These are phyloP conservation scores for Sussaba pulchella DNA, from an alignment of 2,888 invertebrate species.

Conservation along the genomic window DNA sequence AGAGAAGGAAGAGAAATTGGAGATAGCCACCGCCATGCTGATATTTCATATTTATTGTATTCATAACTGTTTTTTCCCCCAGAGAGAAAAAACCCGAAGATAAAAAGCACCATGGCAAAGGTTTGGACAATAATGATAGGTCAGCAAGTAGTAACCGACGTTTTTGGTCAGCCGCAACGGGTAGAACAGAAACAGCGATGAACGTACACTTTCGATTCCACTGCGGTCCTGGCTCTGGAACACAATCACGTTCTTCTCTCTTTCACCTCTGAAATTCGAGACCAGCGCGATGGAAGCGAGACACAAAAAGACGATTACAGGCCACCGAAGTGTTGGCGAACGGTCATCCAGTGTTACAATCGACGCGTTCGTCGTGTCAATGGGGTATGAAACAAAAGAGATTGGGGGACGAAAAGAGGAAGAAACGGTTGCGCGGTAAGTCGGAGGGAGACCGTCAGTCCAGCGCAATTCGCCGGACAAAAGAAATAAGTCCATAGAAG, in stretches of 20 bases:
- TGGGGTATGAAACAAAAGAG: slow-evolving; percentile 8
- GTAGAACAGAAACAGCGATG: slow-evolving; percentile 4
- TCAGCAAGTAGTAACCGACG: slow-evolving; percentile 29
- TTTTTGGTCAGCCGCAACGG: slow-evolving; percentile 37
- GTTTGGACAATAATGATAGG: slow-evolving; percentile 17
- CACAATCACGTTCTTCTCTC: not conserved
- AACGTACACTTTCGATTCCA: not conserved
- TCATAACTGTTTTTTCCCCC: too few relatives aligned
- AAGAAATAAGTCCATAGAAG: slow-evolving; percentile 52
- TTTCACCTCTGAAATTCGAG: slow-evolving; percentile 21
- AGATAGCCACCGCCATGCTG: too few relatives aligned
- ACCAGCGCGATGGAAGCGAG: not conserved
- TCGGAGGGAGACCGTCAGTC: slow-evolving; percentile 21
- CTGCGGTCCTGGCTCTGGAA: slow-evolving; percentile 25
- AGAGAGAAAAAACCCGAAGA: not conserved
- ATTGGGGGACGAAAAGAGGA: slow-evolving; percentile 12
- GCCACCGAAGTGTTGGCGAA: slow-evolving; percentile 35
- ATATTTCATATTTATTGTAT: too few relatives aligned
- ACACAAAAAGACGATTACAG: slow-evolving; percentile 47
- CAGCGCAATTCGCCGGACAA: slow-evolving; percentile 53
- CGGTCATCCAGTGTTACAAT: slow-evolving; percentile 64
- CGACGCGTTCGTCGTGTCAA: slow-evolving; percentile 30
- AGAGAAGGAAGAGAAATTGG: too few relatives aligned
- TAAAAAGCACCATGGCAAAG: not conserved
- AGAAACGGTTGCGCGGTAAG: slow-evolving; percentile 29